phyloP scores from a whole-genome alignment of 2,797 vertebrate species.

The Enteromius trimaculatus region DNA sequence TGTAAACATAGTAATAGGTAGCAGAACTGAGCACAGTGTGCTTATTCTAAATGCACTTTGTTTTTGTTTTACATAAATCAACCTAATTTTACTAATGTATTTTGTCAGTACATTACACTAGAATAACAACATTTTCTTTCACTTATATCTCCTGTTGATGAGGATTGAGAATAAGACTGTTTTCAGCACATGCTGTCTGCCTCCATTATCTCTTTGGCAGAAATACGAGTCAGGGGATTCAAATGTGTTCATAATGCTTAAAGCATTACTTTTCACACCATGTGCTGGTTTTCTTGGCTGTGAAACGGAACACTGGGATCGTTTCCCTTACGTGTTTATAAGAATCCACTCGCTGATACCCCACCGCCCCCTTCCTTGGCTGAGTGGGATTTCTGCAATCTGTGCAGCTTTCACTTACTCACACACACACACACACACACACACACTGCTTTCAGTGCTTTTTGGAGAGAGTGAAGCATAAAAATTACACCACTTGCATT shows the following conservation, averaged over 20 bases:
- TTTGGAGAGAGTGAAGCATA: not conserved
- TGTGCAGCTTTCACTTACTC: slow-evolving; percentile 8
- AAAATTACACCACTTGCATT: not conserved
- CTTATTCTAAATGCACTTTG: not conserved
- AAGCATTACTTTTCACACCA: slow-evolving; percentile 55
- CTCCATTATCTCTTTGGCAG: slow-evolving; percentile 17
- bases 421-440: not conserved
- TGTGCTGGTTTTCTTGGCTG: slow-evolving; percentile 55
- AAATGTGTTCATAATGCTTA: slow-evolving; percentile 50
- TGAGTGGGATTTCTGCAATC: slow-evolving; percentile 57
- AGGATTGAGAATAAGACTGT: slow-evolving; percentile 14
- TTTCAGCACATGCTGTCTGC: slow-evolving; percentile 32
- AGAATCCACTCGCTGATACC: slow-evolving; percentile 40
- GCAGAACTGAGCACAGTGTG: not conserved
- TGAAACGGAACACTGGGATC: slow-evolving; percentile 39
- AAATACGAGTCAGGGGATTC: slow-evolving; percentile 25
- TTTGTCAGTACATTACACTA: not conserved
- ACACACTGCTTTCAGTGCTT: not conserved
- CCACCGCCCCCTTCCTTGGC: slow-evolving; percentile 15
- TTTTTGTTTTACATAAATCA: not conserved
- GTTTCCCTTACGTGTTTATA: slow-evolving; percentile 48
- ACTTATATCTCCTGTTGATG: not conserved
- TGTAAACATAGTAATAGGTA: not conserved
- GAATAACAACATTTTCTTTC: not conserved
- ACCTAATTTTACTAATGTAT: not conserved